Evolutionary conservation across 2,797 vertebrate species (phyloP).

Genomic region (Bradypodion pumilum): DNA sequence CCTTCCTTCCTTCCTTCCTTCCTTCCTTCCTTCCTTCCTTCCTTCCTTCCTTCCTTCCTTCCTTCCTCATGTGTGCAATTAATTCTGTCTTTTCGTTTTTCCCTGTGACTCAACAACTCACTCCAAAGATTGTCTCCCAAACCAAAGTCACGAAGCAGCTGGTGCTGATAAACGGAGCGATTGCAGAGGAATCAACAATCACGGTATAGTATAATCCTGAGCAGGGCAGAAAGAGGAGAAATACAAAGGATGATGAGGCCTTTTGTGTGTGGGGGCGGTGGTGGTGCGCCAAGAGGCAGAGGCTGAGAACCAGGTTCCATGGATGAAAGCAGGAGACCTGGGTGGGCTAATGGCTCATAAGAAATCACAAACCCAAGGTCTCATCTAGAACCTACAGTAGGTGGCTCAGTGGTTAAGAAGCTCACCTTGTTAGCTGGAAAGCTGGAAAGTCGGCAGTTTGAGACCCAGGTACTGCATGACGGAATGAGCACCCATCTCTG

Average conservation of each 20-base stretch:
- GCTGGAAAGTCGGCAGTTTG: too few relatives aligned
- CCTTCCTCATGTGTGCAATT: too few relatives aligned
- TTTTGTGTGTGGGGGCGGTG: too few relatives aligned
- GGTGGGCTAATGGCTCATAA: background rate
- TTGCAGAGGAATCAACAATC: conserved; percentile 69
- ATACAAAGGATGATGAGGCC: background rate
- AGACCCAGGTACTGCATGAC: too few relatives aligned
- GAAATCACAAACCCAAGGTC: background rate
- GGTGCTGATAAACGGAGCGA: conserved; percentile 62
- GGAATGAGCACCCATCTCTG: too few relatives aligned
- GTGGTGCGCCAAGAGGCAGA: background rate
- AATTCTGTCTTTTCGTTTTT: background rate
- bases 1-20: background rate
- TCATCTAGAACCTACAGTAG: too few relatives aligned
- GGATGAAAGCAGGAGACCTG: accelerated
- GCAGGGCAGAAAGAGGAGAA: too few relatives aligned
- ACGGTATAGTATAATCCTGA: conserved; percentile 55
- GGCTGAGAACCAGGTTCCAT: too few relatives aligned
- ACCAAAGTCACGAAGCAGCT: conserved; percentile 69
- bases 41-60: background rate
- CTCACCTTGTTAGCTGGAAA: too few relatives aligned
- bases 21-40: too few relatives aligned
- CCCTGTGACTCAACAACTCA: background rate
- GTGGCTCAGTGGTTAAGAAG: too few relatives aligned
- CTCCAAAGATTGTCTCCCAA: conserved; percentile 70